Evolutionary conservation across 2,888 invertebrate species (phyloP), one percentile per base, ranked within the genome.

Genomic region (Dichetophora obliterata): DNA sequence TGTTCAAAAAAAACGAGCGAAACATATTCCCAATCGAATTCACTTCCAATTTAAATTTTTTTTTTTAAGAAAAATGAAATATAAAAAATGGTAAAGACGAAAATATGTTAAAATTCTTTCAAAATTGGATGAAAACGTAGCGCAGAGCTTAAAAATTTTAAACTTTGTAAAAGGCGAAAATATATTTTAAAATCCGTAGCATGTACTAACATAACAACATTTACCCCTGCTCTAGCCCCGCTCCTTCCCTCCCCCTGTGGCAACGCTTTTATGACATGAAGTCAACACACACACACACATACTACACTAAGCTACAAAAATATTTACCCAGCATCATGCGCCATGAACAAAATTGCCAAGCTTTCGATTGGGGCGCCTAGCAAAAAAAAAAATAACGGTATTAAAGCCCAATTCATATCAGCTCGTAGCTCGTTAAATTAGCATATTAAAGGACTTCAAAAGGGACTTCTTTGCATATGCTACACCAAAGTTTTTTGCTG

Each of bases 21-120:
- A 48, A 50, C 43, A 52, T 27, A 69, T 27, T 69, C 57, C 57
- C 71, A 31, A 57, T 59, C 71, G 71, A 71, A 57, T 71, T 54
- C 43, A 71, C 71, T 71, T 71, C 59, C 71, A 34, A 59, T 57
- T 57, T 57, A 22, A 57, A 8, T 3, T 43, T 43, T 11, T 43
- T 43, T 43, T 43, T 71, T 68, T 24, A 9, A 4, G 50, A 27
- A 19, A 68, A 66, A 68, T 6, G 27, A 50, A 48, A 31, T 5
- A 63, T 3, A 63, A 9, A 34, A 63, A 9, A 63, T 1, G 59
- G 5, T 3, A 31, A 31, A 24, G n/a, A 16, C 16, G 52, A 16
- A 52, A 52, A 52, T 19, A 54, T 1, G 5, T 1, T 1, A 19
- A 54, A 54, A 19, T 19, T 8, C 6, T 6, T 54, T 54, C 1